These are phyloP conservation scores for Chaetops frenatus DNA, from an alignment of 2,113 vertebrate genomes.

Conservation along the genomic window DNA sequence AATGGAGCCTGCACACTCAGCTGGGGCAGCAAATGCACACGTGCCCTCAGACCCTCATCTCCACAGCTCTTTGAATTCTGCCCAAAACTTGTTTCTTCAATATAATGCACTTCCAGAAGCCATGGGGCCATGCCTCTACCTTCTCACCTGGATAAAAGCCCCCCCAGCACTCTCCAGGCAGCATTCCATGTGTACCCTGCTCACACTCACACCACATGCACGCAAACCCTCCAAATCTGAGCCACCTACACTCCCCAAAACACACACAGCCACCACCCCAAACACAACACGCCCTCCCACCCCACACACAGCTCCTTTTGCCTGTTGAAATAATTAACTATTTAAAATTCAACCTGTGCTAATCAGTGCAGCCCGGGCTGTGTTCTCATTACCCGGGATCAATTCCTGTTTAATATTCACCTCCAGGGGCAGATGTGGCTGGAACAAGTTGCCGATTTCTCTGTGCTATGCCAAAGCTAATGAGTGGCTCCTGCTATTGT, in stretches of 20 bases:
- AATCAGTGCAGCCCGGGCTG: constrained; percentile 61
- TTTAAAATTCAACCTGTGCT: constrained; percentile 73
- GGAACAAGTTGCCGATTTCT: constrained; percentile 66
- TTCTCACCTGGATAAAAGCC: background rate
- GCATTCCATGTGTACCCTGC: background rate
- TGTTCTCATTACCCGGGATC: constrained; percentile 78
- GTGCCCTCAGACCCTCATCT: background rate
- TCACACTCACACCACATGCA: fast-evolving
- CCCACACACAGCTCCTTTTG: background rate
- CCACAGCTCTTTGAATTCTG: background rate
- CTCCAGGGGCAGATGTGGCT: constrained; percentile 70
- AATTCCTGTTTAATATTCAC: constrained; percentile 81
- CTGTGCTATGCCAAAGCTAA: constrained; percentile 66
- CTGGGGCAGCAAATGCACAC: fast-evolving
- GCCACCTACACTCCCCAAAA: background rate
- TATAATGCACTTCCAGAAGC: background rate
- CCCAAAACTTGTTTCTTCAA: background rate
- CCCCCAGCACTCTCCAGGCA: background rate
- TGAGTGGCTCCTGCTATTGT: constrained; percentile 67
- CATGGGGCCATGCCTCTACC: background rate
- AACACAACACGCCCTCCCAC: background rate
- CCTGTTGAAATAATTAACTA: constrained; percentile 71
- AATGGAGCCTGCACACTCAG: background rate
- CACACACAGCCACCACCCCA: background rate
- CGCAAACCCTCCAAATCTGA: background rate